Conservation (phyloP, 2,797 vertebrate genomes). For the Acipenser oxyrinchus region DNA sequence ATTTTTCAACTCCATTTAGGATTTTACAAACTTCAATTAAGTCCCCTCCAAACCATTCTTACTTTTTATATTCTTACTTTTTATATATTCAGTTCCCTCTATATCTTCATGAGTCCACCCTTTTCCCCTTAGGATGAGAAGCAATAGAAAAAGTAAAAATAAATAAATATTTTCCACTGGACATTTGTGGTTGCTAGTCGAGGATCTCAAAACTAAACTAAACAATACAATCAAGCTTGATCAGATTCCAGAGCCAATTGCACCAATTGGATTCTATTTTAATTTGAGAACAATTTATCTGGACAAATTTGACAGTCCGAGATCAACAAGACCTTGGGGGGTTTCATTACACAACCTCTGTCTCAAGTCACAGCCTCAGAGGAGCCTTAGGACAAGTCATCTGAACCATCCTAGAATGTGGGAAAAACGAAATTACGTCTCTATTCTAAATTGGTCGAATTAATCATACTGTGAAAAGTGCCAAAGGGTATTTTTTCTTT, state of each 20-base stretch:
- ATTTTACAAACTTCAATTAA: too few relatives aligned
- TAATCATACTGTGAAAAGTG: constrained; percentile 7
- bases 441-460: constrained; percentile 25
- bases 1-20: too few relatives aligned
- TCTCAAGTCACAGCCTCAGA: constrained; percentile 15
- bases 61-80: too few relatives aligned
- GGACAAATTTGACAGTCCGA: constrained; percentile 32
- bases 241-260: constrained; percentile 28
- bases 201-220: constrained; percentile 15
- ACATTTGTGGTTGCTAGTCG: not conserved
- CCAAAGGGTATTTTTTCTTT: constrained; percentile 8
- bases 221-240: constrained; percentile 24
- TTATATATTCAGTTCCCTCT: too few relatives aligned
- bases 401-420: constrained; percentile 6
- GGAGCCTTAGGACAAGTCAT: constrained; percentile 19
- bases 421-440: constrained; percentile 17
- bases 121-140: too few relatives aligned
- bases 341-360: constrained; percentile 26
- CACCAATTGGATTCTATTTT: constrained; percentile 25
- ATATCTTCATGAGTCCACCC: too few relatives aligned
- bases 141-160: too few relatives aligned
- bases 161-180: too few relatives aligned
- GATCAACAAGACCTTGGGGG: constrained; percentile 38
- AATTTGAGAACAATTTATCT: constrained; percentile 32
- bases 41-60: too few relatives aligned